Percentiles rank a stretch among this genome's conserved stretches.
These are phyloP conservation scores for Ethmia dodecea DNA, from an alignment of 2,888 invertebrate genomes.

Conservation along the genomic window DNA sequence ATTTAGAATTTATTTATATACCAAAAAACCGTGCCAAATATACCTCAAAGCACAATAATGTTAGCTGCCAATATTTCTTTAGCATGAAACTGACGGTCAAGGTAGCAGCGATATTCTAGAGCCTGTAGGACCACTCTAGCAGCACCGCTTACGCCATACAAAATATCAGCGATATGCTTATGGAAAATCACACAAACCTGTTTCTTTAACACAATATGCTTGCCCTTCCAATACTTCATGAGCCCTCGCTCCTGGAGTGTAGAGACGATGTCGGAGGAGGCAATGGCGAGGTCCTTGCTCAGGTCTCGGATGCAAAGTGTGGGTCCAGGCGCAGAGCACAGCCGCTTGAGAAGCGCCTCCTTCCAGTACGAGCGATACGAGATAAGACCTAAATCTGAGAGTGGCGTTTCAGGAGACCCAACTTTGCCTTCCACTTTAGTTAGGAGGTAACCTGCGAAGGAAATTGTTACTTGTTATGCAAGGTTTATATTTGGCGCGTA, in stretches of 20 bases:
- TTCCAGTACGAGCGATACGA: conserved; percentile 99
- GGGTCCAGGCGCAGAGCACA: conserved; percentile 92
- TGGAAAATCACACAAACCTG: conserved; percentile 78
- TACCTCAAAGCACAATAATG: no score
- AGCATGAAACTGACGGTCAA: no score
- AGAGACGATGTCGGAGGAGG: conserved; percentile 98
- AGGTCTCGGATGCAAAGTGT: conserved; percentile 94
- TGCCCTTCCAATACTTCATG: conserved; percentile 99
- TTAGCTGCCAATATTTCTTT: no score
- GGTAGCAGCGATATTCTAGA: no score
- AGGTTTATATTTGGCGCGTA: no score
- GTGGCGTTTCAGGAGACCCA: conserved; percentile 99
- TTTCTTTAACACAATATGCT: conserved; percentile 96
- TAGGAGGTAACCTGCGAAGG: conserved; percentile 91
- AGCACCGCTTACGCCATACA: no score
- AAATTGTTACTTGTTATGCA: conserved; percentile 2
- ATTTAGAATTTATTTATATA: no score
- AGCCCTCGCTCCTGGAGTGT: conserved; percentile 97
- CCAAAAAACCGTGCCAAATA: no score
- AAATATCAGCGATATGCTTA: no score
- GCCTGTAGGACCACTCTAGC: no score
- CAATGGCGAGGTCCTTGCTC: conserved; percentile 94
- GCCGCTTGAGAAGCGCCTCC: conserved; percentile 93
- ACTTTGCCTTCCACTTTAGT: conserved; percentile 98
- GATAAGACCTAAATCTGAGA: conserved; percentile 97